Evolutionary conservation across 2,113 vertebrate genomes (phyloP).

Genomic region (Thamnophis sirtalis): DNA sequence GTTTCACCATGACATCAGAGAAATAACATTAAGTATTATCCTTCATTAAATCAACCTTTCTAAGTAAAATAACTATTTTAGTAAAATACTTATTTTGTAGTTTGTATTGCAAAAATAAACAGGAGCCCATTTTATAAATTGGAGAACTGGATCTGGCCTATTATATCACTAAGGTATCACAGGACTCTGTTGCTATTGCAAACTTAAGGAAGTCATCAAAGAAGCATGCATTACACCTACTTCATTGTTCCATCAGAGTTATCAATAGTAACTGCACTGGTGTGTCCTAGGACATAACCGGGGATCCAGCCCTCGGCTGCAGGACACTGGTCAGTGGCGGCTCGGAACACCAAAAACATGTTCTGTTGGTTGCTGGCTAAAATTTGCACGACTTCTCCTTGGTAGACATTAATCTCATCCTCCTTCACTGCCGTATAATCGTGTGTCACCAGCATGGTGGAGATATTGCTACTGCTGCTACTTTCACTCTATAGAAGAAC

Average conservation of each 20-base stretch:
- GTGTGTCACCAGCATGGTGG: conserved; percentile 99
- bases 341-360: conserved; percentile 99
- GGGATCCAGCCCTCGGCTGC: conserved; percentile 99
- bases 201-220: not conserved
- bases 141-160: not conserved
- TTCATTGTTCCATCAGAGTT: conserved; percentile 91
- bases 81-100: not conserved
- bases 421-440: conserved; percentile 98
- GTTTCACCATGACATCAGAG: not conserved
- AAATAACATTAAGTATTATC: not conserved
- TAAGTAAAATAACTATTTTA: not conserved
- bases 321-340: conserved; percentile 94
- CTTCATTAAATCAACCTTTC: not conserved
- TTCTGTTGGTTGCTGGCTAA: conserved; percentile 99
- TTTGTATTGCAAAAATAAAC: not conserved
- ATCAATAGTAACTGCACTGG: conserved; percentile 87
- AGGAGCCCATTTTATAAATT: not conserved
- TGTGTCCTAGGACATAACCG: conserved; percentile 96
- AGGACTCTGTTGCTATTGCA: not conserved
- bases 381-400: conserved; percentile 98
- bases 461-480: conserved; percentile 99
- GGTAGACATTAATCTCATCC: conserved; percentile 98
- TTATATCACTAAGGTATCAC: not conserved
- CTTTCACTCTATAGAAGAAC: conserved; percentile 89
- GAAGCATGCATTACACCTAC: conserved; percentile 70